Evolutionary conservation across 92 coral and sea anemone species (phyloP).

Genomic region (Siderastrea radians): DNA sequence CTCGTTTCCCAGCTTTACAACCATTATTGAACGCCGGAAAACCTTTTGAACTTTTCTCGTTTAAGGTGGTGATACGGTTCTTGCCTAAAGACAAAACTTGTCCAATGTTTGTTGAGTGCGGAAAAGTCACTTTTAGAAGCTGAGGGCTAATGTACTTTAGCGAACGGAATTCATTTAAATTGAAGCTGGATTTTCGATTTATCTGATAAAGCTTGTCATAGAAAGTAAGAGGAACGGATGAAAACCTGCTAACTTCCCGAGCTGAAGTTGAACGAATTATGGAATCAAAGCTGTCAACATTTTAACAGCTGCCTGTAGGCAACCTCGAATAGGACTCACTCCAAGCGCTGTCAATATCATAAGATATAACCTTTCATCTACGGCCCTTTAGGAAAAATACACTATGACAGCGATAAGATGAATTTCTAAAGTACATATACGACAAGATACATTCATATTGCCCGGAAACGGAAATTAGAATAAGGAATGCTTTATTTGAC

Average conservation of each 20-base stretch:
- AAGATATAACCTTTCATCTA: not conserved
- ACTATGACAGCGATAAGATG: constrained; percentile 15
- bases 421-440: constrained; percentile 7
- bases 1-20: not conserved
- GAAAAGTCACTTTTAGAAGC: not conserved
- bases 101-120: too few species aligned
- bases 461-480: constrained; percentile 35
- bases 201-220: not conserved
- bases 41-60: not conserved
- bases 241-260: not conserved
- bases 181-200: not conserved
- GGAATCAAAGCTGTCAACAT: not conserved
- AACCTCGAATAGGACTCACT: not conserved
- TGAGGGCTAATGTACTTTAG: not conserved
- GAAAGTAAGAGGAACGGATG: not conserved
- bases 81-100: not conserved
- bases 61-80: not conserved
- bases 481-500: not conserved
- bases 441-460: constrained; percentile 7
- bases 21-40: not conserved
- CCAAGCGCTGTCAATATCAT: not conserved
- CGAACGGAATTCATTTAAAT: not conserved
- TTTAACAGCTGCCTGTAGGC: not conserved
- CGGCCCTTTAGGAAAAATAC: not conserved
- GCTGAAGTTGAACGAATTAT: not conserved